Conservation (phyloP, 1,140 invertebrate genomes). For the Ectropis grisescens region DNA sequence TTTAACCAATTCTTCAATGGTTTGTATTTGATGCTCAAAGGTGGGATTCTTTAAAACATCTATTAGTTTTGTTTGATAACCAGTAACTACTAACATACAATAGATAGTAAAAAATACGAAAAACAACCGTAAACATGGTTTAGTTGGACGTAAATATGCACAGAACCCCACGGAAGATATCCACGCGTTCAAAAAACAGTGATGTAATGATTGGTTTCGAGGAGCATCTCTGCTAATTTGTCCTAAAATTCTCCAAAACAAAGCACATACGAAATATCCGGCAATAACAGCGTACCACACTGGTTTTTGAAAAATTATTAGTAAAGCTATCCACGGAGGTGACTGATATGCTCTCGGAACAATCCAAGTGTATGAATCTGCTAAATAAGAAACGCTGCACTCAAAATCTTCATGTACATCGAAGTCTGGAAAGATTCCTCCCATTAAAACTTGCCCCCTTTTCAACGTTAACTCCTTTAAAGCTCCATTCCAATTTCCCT, state of each 20-base stretch:
- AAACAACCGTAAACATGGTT: constrained; percentile 56
- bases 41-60: constrained; percentile 62
- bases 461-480: constrained; percentile 41
- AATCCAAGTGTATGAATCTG: constrained; percentile 69
- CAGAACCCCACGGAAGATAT: constrained; percentile 50
- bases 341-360: constrained; percentile 47
- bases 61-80: constrained; percentile 70
- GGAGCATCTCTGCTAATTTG: constrained; percentile 42
- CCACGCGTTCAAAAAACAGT: constrained; percentile 61
- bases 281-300: constrained; percentile 58
- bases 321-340: constrained; percentile 59
- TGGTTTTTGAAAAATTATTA: constrained; percentile 47
- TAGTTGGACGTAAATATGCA: constrained; percentile 55
- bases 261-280: constrained; percentile 46
- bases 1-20: constrained; percentile 51
- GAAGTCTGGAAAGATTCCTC: constrained; percentile 70
- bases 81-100: constrained; percentile 60
- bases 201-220: constrained; percentile 39
- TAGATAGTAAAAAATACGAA: constrained; percentile 65
- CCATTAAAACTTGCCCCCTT: constrained; percentile 62
- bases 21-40: constrained; percentile 63
- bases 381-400: constrained; percentile 58
- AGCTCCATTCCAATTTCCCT: constrained; percentile 57
- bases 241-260: constrained; percentile 57
- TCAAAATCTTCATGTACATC: constrained; percentile 69